A percentile compares a stretch with the other conserved stretches of the same genome.
Evolutionary conservation across 2,113 vertebrate genomes (phyloP).

Genomic region (Micromys minutus): DNA sequence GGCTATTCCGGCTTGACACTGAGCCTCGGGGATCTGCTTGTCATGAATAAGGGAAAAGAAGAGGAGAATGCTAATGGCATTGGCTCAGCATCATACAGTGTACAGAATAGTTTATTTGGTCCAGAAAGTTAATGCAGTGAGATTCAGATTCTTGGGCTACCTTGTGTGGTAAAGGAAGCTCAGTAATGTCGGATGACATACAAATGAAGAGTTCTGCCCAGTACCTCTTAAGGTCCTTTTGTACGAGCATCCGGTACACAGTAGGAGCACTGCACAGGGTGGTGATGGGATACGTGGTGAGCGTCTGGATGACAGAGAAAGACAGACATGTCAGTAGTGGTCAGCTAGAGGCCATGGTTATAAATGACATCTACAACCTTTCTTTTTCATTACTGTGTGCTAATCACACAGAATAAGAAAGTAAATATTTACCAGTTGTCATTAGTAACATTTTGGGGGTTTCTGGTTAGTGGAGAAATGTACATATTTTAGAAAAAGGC

Average conservation of each 20-base stretch:
- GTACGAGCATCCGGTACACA: conserved; percentile 86
- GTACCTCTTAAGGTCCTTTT: conserved; percentile 86
- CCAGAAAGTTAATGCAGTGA: not conserved
- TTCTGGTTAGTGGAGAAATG: not conserved
- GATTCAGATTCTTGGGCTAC: not conserved
- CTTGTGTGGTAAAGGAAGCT: not conserved
- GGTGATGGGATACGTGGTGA: conserved; percentile 85
- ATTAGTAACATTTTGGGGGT: not conserved
- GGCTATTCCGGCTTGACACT: not conserved
- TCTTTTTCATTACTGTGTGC: not conserved
- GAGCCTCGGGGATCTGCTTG: not conserved
- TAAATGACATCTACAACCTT: not conserved
- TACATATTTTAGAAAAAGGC: not conserved
- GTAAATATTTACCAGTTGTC: not conserved
- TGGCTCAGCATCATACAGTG: not conserved
- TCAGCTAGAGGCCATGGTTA: not conserved
- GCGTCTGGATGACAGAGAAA: conserved; percentile 80
- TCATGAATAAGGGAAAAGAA: not conserved
- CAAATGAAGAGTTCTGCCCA: not conserved
- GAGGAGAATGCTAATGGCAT: not conserved
- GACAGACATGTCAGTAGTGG: conserved; percentile 31
- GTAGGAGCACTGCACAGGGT: conserved; percentile 86
- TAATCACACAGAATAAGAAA: not conserved
- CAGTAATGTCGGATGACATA: not conserved
- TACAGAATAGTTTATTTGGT: not conserved